A percentile compares a stretch with the other conserved stretches of the same genome.
phyloP scores from a whole-genome alignment of 2,888 invertebrate species.

The Chesias legatella region DNA sequence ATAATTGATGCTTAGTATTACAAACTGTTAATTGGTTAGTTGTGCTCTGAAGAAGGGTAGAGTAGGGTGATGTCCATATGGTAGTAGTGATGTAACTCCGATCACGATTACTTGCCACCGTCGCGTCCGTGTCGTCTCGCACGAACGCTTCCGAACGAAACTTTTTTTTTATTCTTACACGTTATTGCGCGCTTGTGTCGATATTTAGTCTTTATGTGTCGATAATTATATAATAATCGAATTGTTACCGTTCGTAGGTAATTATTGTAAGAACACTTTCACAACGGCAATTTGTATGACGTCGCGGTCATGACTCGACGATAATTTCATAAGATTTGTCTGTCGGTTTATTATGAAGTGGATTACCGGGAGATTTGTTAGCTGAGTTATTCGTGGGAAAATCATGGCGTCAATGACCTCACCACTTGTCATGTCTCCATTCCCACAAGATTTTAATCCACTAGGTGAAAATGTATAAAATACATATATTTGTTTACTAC shows the following conservation, averaged over 20 bases:
- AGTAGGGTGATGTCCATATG: too few species aligned
- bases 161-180: conserved; percentile 19
- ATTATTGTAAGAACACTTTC: conserved; percentile 26
- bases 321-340: conserved; percentile 18
- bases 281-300: conserved; percentile 17
- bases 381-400: too few species aligned
- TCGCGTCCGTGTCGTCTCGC: conserved; percentile 40
- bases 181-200: conserved; percentile 13
- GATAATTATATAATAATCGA: conserved; percentile 40
- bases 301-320: conserved; percentile 12
- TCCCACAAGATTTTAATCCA: too few species aligned
- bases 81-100: conserved; percentile 28
- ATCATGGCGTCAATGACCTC: too few species aligned
- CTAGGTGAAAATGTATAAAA: too few species aligned
- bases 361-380: too few species aligned
- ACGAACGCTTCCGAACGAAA: conserved; percentile 41
- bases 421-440: too few species aligned
- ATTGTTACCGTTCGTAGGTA: conserved; percentile 23
- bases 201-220: conserved; percentile 21
- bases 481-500: too few species aligned
- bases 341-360: too few species aligned
- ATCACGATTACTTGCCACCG: conserved; percentile 21
- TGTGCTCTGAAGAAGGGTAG: too few species aligned
- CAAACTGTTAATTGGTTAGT: too few species aligned
- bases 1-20: too few species aligned